Base-by-base conservation (phyloP, 2,113 vertebrate genomes). In the Podiceps cristatus region DNA sequence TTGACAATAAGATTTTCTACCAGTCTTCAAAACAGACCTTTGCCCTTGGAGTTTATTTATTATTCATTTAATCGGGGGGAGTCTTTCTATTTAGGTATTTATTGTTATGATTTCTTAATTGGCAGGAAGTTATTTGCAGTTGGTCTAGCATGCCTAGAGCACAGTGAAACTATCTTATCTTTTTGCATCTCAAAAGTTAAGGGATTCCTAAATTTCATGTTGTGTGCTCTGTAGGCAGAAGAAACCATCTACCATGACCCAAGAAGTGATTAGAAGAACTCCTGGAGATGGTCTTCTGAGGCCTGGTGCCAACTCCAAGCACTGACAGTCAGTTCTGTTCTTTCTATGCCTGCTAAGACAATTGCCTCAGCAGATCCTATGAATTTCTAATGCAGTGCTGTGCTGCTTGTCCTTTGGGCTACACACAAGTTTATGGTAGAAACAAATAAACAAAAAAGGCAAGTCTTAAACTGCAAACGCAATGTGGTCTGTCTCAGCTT, bases 401-500 rank as follows among this genome's bases (percentile, higher is more conserved):
- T 76, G 37, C 52, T 73, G 40, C 45, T 69, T 25, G 17, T 50
- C 37, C 47, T 77, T 76, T 63, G 16, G 7, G 13, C 25, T 63
- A 22, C 23, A 19, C 37, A 35, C 9, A 74, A 27, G 18, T 42
- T 66, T 64, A 27, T 16, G 10, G 27, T 19, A 74, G 13, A 64
- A 90, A 63, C 3, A 68, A 44, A 49, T 8, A 55, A 33, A 58
- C 7, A 35, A 72, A 64, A 68, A 59, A 50, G 11, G 11, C 28
- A 86, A 64, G 10, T 37, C 17, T 96, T 71, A 86, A 88, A 58
- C 35, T 74, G 25, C 13, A 90, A 63, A 40, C 13, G 9, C n/a
- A 75, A 40, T 0, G 0, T n/a, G 18, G 6, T 40, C 69, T 80
- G 19, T 59, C 22, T 27, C 50, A 55, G 40, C 5, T 11, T 82